A percentile compares a stretch with the other conserved stretches of the same genome.
phyloP scores from a whole-genome alignment of 2,888 invertebrate genomes.

The Drosophila niveifrons region DNA sequence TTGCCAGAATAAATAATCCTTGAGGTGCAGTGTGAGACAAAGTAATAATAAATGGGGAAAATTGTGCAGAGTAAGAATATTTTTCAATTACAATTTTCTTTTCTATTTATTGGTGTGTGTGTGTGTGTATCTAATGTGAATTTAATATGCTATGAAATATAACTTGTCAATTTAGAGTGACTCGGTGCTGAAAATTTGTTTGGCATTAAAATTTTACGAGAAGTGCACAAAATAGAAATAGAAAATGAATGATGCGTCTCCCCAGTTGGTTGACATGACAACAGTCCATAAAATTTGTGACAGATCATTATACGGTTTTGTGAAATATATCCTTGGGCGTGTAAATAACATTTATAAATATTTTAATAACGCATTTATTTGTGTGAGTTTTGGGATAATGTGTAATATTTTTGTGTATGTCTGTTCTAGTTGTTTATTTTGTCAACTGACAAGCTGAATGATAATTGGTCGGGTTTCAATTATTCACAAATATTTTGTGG shows the following conservation, averaged over 20 bases:
- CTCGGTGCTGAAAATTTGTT: not conserved
- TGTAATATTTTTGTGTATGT: constrained; percentile 6
- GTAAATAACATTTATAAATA: constrained; percentile 54
- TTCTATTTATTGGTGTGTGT: not conserved
- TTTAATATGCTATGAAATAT: constrained; percentile 2
- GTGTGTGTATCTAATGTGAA: not conserved
- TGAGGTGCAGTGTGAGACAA: not conserved
- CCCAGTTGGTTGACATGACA: constrained; percentile 12
- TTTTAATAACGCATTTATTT: constrained; percentile 42
- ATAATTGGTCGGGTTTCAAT: constrained; percentile 66
- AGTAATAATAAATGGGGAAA: not conserved
- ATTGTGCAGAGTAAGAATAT: not conserved
- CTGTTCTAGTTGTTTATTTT: constrained; percentile 23
- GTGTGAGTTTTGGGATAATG: constrained; percentile 27
- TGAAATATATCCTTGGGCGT: not conserved
- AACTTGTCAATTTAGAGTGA: not conserved
- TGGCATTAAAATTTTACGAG: constrained; percentile 8
- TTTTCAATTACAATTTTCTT: too few relatives aligned
- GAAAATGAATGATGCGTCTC: constrained; percentile 14
- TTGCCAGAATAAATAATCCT: not conserved
- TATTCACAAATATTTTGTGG: constrained; percentile 55
- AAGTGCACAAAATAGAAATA: not conserved
- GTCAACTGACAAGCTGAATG: constrained; percentile 47
- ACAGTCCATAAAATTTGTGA: constrained; percentile 19
- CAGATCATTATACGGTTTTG: constrained; percentile 10